Evolutionary conservation across 2,797 vertebrate genomes (phyloP).

Genomic region (Leuciscus waleckii): DNA sequence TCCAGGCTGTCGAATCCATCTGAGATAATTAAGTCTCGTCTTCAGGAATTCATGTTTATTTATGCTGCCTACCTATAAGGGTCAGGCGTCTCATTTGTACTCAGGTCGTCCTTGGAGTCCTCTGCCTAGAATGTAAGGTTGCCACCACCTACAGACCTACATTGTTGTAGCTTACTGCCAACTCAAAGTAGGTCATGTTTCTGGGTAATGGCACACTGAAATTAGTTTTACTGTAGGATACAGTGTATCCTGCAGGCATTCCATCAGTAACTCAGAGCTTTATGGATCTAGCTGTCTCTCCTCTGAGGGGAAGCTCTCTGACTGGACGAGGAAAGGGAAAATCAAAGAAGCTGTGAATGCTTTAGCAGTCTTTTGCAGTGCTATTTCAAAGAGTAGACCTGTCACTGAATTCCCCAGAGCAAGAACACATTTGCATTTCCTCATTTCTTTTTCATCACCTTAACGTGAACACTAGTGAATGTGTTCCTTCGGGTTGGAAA

Average conservation of each 20-base stretch:
- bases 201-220: slow-evolving; percentile 43
- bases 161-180: slow-evolving; percentile 1
- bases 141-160: slow-evolving; percentile 55
- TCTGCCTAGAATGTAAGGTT: slow-evolving; percentile 36
- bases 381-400: slow-evolving; percentile 58
- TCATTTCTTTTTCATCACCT: slow-evolving; percentile 24
- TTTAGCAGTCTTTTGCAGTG: slow-evolving; percentile 48
- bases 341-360: slow-evolving; percentile 54
- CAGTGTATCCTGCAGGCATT: slow-evolving; percentile 42
- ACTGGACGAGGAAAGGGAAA: slow-evolving; percentile 40
- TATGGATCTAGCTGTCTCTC: slow-evolving; percentile 31
- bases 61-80: slow-evolving; percentile 11
- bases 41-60: slow-evolving; percentile 35
- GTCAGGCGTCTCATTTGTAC: slow-evolving; percentile 24
- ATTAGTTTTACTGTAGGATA: slow-evolving; percentile 46
- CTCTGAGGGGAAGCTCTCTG: slow-evolving; percentile 41
- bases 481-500: slow-evolving; percentile 2
- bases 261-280: slow-evolving; percentile 42
- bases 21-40: slow-evolving; percentile 33
- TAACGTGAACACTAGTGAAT: slow-evolving; percentile 28
- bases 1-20: slow-evolving; percentile 14
- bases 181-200: slow-evolving; percentile 63
- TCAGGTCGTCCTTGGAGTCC: background rate
- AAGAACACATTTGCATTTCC: slow-evolving; percentile 43
- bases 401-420: slow-evolving; percentile 48